Base-by-base conservation (phyloP, 2,888 invertebrate genomes). In the Pelosia muscerda region DNA sequence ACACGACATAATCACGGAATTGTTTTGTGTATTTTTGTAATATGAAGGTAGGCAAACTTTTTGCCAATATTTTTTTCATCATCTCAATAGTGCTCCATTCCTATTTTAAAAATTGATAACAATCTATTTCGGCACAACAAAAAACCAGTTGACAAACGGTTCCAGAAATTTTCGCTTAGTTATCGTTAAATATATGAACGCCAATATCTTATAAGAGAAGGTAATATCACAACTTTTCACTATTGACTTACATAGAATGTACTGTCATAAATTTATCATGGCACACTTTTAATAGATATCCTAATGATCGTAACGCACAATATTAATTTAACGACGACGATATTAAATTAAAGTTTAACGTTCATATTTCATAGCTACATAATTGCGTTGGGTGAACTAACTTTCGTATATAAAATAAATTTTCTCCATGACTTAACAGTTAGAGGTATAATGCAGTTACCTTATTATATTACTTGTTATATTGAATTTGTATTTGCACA, bases 301-400 rank as follows among this genome's bases (percentile, higher is more conserved):
- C n/a, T 49, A 49, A n/a, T 9, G 42, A 42, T 42, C 42, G 49
- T 49, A 49, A 49, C 49, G 49, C 49, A n/a, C n/a, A 49, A n/a
- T n/a, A 49, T 49, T 49, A 42, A 42, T 42, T 42, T 42, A 49
- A 49, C 49, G 49, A 49, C 49, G 49, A 49, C 49, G n/a, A 49
- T 49, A 49, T 49, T 49, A n/a, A 49, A 49, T 5, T 49, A n/a
- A 49, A n/a, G 49, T 49, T 49, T 49, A 49, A 49, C n/a, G 49
- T 49, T 19, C 49, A n/a, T 49, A 38, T 15, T 15, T 19, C 6
- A 2, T 11, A 10, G 8, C 2, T n/a, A n/a, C 5, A 9, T 49
- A 0, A 1, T 19, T n/a, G 9, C 49, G 49, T 49, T 49, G n/a
- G 49, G n/a, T 49, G 49, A 49, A 49, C 8, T 49, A 49, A 49